Evolutionary conservation across 2,888 invertebrate genomes (phyloP), one percentile per base, ranked within the genome.

Genomic region (Tetranychus piercei): DNA sequence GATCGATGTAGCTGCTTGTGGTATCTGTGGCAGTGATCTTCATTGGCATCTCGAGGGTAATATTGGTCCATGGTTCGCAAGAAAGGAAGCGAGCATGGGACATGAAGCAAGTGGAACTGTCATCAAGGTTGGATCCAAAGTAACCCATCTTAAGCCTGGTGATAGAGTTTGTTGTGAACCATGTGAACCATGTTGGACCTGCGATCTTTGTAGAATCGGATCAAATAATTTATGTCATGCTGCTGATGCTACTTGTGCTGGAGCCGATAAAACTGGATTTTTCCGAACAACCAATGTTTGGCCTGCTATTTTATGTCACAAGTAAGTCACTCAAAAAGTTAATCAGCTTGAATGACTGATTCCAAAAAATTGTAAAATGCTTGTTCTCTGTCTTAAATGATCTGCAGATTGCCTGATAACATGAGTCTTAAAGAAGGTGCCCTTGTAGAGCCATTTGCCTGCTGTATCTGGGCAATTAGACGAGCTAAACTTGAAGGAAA

Each of bases 91-190:
- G 94, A 86, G 95, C 45, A 89, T 96, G 81, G 96, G 96, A 0
- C 96, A 97, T 81, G 97, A 97, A 83, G 89, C 94, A 0, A 82
- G 84, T 75, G 86, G 85, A 9, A 80, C 81, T 9, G 83, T 85
- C n/a, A 79, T 80, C 73, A 88, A 91, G 85, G 86, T 91, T 76
- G 90, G 91, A 71, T 85, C 84, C 55, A 82, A 82, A 23, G 86
- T 86, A 8, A 84, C 80, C 6, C 77, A 81, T 75, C 80, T 86
- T 3, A 82, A 88, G 83, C 64, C 65, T 55, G 75, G 94, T 1
- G 95, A 95, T 84, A 86, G 93, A 78, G 94, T 96, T 5, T 94
- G 94, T 1, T 89, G 95, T 78, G 95, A 95, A 83, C 96, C 96
- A 0, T 95, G 94, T 9, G 89, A 92, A 76, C 88, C 91, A 4